Evolutionary conservation across 2,888 invertebrate species (phyloP), one percentile per base, ranked within the genome.

Genomic region (Meandrusa payeni): DNA sequence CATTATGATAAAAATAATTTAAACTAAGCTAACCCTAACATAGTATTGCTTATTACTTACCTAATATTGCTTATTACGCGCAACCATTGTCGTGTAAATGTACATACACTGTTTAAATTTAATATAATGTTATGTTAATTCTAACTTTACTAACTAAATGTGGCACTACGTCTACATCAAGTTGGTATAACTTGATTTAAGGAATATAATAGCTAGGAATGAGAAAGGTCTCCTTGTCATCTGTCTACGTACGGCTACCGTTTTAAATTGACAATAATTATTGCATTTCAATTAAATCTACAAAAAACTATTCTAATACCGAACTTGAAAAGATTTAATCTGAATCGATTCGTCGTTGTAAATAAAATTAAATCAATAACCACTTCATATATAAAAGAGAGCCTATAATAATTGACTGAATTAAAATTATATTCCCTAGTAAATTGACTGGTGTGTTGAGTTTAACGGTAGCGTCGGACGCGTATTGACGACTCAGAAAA

Each of bases 41-140:
- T 79, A 80, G 60, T 87, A 86, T 86, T 86, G 85, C 86, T 87
- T 80, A 77, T 78, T 53, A 55, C 67, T 73, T 86, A 79, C 78
- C 77, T 76, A 54, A 79, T 86, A 86, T 86, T 86, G 86, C 86
- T 86, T 85, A 64, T 61, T 48, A 73, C 74, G 77, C 82, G 80
- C 76, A 64, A 76, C 75, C 76, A 58, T 75, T 71, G 72, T 74
- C 70, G 59, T 52, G 59, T 60, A 56, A 59, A 64, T 61, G 64
- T 57, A 61, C 55, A 57, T 57, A 61, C 55, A 57, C 61, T 66
- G 63, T 68, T 70, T 73, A 70, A 71, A 69, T 66, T 22, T 33
- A 44, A 20, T 32, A 28, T 27, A 27, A 32, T 13, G 31, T 44
- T 13, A 31, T 19, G 15, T 20, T 42, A 33, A 22, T 39, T 28